Evolutionary conservation across 1,140 invertebrate species (phyloP).

Genomic region (Wiebesia pumilae): DNA sequence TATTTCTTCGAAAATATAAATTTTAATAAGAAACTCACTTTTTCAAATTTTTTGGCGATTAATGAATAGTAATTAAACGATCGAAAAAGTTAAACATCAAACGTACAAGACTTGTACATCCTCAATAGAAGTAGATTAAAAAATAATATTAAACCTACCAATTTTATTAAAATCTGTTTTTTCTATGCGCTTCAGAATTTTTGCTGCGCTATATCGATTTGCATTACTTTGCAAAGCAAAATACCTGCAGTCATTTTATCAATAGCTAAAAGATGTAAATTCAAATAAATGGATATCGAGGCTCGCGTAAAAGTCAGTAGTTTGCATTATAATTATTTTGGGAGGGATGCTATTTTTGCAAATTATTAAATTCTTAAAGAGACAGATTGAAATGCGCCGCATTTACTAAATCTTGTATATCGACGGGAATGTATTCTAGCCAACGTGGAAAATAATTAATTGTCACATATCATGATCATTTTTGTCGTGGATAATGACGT

Average conservation of each 20-base stretch:
- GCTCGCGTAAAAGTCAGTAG: neutral
- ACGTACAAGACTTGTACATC: neutral
- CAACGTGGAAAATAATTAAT: neutral
- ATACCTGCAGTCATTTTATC: constrained; percentile 20
- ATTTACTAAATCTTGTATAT: neutral
- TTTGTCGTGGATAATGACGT: neutral
- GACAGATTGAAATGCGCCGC: neutral
- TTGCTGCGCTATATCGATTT: neutral
- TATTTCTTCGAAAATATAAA: neutral
- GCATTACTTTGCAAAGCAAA: constrained; percentile 22
- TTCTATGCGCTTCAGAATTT: neutral
- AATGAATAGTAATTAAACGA: neutral
- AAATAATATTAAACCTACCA: constrained; percentile 4
- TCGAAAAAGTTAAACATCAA: neutral
- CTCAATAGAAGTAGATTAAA: neutral
- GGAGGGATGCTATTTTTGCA: neutral
- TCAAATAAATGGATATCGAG: constrained; percentile 4
- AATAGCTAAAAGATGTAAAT: constrained; percentile 22
- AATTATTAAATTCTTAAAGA: constrained; percentile 16
- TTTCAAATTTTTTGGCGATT: neutral
- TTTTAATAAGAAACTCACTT: neutral
- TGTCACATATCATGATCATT: neutral
- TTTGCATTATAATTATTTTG: constrained; percentile 14
- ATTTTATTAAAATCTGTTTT: neutral
- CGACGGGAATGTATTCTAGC: neutral